These are phyloP conservation scores for Epizoanthus rinbou DNA, from an alignment of 92 coral and sea anemone genomes.

Conservation along the genomic window DNA sequence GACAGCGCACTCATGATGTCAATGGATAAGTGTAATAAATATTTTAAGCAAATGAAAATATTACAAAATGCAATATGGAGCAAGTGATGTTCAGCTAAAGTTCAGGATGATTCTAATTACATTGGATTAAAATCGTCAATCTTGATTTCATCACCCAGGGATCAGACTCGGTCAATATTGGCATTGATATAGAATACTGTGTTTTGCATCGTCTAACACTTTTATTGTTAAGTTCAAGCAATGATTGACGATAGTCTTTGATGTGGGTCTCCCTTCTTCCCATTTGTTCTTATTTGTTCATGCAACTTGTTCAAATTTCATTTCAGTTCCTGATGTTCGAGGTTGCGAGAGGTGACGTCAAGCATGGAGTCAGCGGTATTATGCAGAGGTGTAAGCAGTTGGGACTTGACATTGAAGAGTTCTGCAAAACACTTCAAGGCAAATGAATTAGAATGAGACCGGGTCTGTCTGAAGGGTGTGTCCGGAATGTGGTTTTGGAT, in stretches of 20 bases:
- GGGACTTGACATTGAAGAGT: slow-evolving; percentile 81
- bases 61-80: too few species aligned
- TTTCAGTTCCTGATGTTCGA: slow-evolving; percentile 95
- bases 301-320: slow-evolving; percentile 38
- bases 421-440: slow-evolving; percentile 72
- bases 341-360: slow-evolving; percentile 70
- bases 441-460: slow-evolving; percentile 50
- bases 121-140: too few species aligned
- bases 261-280: background rate
- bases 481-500: background rate
- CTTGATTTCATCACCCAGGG: too few species aligned
- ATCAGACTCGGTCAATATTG: too few species aligned
- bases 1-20: too few species aligned
- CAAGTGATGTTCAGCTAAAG: too few species aligned
- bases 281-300: background rate
- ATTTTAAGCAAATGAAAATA: too few species aligned
- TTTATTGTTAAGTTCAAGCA: too few species aligned
- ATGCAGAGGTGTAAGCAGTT: slow-evolving; percentile 58
- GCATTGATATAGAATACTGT: too few species aligned
- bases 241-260: background rate
- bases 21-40: too few species aligned
- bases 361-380: slow-evolving; percentile 62
- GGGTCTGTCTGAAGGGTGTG: background rate
- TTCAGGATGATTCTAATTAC: too few species aligned
- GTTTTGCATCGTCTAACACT: too few species aligned